Base-by-base conservation (phyloP, 2,797 vertebrate species). In the Helicolenus hilgendorfi region DNA sequence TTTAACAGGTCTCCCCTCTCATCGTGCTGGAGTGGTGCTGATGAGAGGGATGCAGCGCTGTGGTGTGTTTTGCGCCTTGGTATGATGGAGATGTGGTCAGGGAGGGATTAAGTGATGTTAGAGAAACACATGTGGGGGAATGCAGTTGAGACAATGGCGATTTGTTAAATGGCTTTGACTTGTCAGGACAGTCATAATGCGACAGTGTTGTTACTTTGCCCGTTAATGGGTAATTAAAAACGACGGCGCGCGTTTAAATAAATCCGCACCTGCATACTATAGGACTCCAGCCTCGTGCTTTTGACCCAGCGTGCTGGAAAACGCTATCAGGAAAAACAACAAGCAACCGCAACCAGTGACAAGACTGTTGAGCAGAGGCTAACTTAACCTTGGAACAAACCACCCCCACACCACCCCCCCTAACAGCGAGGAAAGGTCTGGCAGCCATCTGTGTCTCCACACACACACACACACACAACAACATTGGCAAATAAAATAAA, bases 321-420 rank as follows among this genome's bases (percentile, higher is more conserved):
- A 86, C 29, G 35, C 64, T 24, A 83, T 77, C 74, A n/a, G 31
- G 35, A 69, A 62, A 69, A 62, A 55, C 49, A 55, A 76, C 62
- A 60, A 81, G 77, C 36, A 10, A 67, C 93, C 81, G 93, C 95
- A 96, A 95, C 93, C 94, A 86, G 93, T 95, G 94, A 93, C 81
- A 77, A 89, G 75, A 92, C 93, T 96, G 95, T 96, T 95, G 95
- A 95, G 85, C 91, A 11, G 78, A 65, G 80, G 94, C 76, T 77
- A 88, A 96, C 31, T 95, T 96, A 94, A 96, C 95, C 95, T 96
- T 95, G 94, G 95, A 89, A 85, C 65, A 79, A 86, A 72, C 18
- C 18, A 62, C 2, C 49, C 18, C 41, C 72, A 18, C 27, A 53
- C 49, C 26, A 2, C 49, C 18, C 41, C 72, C 26, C 22, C 11